These are phyloP conservation scores for Colletes gigas DNA, from an alignment of 1,140 invertebrate species.

Conservation along the genomic window DNA sequence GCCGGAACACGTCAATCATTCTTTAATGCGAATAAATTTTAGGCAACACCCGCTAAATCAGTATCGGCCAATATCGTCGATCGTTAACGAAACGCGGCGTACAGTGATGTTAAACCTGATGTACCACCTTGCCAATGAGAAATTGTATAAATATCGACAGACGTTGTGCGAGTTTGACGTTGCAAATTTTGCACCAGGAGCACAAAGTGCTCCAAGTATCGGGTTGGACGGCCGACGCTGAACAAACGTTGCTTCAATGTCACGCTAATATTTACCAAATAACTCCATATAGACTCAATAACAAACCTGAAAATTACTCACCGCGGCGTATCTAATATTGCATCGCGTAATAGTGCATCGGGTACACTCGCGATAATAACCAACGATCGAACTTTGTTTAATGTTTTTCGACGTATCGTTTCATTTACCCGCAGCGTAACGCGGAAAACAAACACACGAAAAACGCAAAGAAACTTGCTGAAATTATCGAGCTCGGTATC, in stretches of 20 bases:
- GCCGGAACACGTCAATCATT: constrained; percentile 58
- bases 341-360: not conserved
- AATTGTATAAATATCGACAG: constrained; percentile 59
- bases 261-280: not conserved
- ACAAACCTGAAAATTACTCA: constrained; percentile 12
- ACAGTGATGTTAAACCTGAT: constrained; percentile 51
- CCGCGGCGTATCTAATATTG: not conserved
- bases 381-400: not conserved
- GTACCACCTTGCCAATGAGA: constrained; percentile 62
- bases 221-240: not conserved
- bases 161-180: constrained; percentile 36
- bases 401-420: not conserved
- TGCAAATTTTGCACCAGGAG: not conserved
- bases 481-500: too few relatives aligned
- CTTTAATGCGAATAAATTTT: constrained; percentile 58
- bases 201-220: not conserved
- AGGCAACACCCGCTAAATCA: constrained; percentile 44
- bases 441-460: not conserved
- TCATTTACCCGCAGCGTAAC: not conserved
- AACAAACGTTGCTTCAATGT: not conserved
- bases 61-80: constrained; percentile 60
- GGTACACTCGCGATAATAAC: not conserved
- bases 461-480: not conserved
- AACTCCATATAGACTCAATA: not conserved
- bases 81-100: constrained; percentile 56